Evolutionary conservation across 2,888 invertebrate genomes (phyloP).

Genomic region (Poecilus cupreus): DNA sequence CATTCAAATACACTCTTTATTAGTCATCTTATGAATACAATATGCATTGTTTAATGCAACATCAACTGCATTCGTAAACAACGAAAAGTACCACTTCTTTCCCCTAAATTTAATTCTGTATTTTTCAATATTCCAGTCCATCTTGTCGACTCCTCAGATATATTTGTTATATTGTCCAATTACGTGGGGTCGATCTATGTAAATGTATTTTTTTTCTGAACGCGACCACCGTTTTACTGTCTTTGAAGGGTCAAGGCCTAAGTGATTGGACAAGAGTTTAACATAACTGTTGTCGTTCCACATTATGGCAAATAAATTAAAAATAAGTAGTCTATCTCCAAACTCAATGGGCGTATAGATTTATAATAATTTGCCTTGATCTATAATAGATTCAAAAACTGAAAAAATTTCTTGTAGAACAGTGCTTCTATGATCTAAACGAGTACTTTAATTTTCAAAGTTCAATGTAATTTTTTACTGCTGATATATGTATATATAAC

Average conservation of each 20-base stretch:
- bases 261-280: constrained; percentile 34
- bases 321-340: too few relatives aligned
- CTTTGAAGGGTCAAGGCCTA: background rate
- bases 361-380: too few relatives aligned
- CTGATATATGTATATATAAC: too few relatives aligned
- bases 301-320: constrained; percentile 8
- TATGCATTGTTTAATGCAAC: constrained; percentile 6
- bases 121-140: constrained; percentile 49
- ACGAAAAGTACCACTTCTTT: constrained; percentile 40
- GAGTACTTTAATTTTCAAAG: too few relatives aligned
- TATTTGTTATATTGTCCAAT: constrained; percentile 44
- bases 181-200: background rate
- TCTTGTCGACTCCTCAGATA: constrained; percentile 47
- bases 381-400: too few relatives aligned
- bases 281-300: constrained; percentile 49
- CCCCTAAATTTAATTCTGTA: constrained; percentile 44
- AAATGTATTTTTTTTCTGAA: constrained; percentile 24
- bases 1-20: background rate
- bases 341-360: too few relatives aligned
- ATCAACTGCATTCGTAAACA: constrained; percentile 31
- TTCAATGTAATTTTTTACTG: too few relatives aligned
- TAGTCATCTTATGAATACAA: background rate
- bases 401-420: too few relatives aligned
- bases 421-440: too few relatives aligned
- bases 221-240: constrained; percentile 31